Evolutionary conservation across 2,797 vertebrate species (phyloP).

Genomic region (Pangasius krempfi): DNA sequence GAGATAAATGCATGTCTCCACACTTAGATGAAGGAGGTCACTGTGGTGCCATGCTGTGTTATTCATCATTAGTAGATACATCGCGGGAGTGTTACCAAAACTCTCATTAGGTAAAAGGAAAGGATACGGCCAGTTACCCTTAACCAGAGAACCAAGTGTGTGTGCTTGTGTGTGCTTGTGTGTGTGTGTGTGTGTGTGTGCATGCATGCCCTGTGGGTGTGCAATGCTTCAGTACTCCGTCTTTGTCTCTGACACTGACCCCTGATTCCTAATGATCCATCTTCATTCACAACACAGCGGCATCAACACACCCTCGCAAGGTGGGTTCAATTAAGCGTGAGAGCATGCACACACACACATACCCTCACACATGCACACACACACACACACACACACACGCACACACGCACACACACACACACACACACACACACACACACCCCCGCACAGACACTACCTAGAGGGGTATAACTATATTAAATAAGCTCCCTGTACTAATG

Average conservation of each 20-base stretch:
- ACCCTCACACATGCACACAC: conserved; percentile 49
- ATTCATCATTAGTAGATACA: conserved; percentile 48
- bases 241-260: conserved; percentile 55
- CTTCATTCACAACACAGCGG: conserved; percentile 48
- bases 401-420: conserved; percentile 47
- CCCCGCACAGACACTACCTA: conserved; percentile 56
- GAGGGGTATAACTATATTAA: conserved; percentile 73
- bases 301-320: conserved; percentile 57
- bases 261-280: conserved; percentile 51
- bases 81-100: conserved; percentile 21
- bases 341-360: conserved; percentile 55
- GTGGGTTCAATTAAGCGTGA: conserved; percentile 62
- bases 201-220: conserved; percentile 22
- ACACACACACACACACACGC: conserved; percentile 31
- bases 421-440: conserved; percentile 42
- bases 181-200: conserved; percentile 2
- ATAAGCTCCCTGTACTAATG: conserved; percentile 63
- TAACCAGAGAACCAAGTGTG: conserved; percentile 20
- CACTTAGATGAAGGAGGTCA: conserved; percentile 23
- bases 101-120: conserved; percentile 40
- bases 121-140: conserved; percentile 40
- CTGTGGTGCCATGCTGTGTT: conserved; percentile 35
- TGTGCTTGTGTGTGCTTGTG: neutral
- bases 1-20: neutral
- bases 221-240: conserved; percentile 28